Evolutionary conservation across 37 sponge, comb jelly and placozoan species (phyloP).

Genomic region (Haliclona indistincta): DNA sequence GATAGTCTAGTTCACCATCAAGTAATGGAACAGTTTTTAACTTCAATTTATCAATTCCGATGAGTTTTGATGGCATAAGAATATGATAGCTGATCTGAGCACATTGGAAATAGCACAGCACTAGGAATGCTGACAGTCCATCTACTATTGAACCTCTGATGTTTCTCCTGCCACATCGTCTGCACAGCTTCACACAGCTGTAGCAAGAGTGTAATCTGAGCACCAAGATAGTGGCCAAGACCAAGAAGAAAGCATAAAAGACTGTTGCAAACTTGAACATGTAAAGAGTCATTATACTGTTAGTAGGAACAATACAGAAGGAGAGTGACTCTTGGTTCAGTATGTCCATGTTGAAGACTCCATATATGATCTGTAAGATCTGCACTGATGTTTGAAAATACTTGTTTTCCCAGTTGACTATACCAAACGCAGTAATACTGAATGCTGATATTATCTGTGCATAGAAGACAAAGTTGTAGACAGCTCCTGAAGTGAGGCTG

Average conservation of each 20-base stretch:
- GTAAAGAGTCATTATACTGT: background rate
- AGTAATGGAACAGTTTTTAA: background rate
- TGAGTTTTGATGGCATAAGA: background rate
- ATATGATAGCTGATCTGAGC: background rate
- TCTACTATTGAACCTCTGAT: background rate
- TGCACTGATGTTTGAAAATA: too few species aligned
- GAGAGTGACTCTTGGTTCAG: too few species aligned
- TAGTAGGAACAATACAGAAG: too few species aligned
- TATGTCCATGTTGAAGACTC: too few species aligned
- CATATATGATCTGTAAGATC: too few species aligned
- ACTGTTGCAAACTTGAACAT: constrained; percentile 1
- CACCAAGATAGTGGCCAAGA: background rate
- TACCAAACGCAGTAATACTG: too few species aligned
- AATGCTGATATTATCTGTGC: too few species aligned
- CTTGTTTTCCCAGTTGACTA: too few species aligned
- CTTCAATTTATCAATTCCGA: background rate
- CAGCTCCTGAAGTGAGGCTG: too few species aligned
- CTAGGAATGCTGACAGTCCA: constrained; percentile 1
- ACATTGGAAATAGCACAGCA: constrained; percentile 6
- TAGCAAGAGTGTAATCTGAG: background rate
- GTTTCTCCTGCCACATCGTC: constrained; percentile 1
- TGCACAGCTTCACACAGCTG: background rate
- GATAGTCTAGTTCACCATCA: background rate
- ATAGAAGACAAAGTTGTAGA: too few species aligned
- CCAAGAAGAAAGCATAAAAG: background rate